Percentiles rank a stretch among this genome's conserved stretches.
These are phyloP conservation scores for Calephelis perditalis DNA, from an alignment of 2,888 invertebrate species.

Conservation along the genomic window DNA sequence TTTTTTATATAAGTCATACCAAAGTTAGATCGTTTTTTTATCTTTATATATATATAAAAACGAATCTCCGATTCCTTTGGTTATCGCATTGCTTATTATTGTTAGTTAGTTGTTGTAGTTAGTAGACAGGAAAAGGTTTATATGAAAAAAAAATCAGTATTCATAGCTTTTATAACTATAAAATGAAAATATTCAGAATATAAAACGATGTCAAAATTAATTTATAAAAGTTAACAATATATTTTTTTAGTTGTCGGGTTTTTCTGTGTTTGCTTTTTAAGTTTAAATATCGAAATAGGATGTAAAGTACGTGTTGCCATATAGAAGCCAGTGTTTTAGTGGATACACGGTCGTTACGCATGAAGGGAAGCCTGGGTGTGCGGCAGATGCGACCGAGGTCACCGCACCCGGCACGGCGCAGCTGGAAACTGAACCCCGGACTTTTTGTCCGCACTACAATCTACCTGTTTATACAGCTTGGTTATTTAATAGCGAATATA, in stretches of 20 bases:
- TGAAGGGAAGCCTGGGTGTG: conserved; percentile 45
- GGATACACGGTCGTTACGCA: conserved; percentile 50
- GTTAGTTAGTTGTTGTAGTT: too few species aligned
- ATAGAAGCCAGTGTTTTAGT: conserved; percentile 31
- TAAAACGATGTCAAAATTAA: background rate
- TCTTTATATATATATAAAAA: too few species aligned
- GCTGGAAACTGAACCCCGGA: conserved; percentile 53
- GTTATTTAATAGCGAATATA: background rate
- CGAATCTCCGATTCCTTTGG: too few species aligned
- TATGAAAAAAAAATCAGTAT: too few species aligned
- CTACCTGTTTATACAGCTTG: conserved; percentile 7
- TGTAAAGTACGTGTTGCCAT: background rate
- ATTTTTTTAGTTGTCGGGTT: background rate
- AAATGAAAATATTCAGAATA: background rate
- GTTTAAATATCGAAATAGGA: background rate
- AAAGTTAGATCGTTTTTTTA: too few species aligned
- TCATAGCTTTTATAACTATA: too few species aligned
- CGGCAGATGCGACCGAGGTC: conserved; percentile 65
- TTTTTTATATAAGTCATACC: too few species aligned
- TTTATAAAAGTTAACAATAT: too few species aligned
- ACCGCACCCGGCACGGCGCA: conserved; percentile 58
- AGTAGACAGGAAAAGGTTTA: too few species aligned
- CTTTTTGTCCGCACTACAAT: conserved; percentile 45
- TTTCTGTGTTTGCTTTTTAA: too few species aligned
- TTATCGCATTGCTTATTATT: too few species aligned